Evolutionary conservation across 2,888 invertebrate genomes (phyloP).

Genomic region (Drosophila quasianomalipes): DNA sequence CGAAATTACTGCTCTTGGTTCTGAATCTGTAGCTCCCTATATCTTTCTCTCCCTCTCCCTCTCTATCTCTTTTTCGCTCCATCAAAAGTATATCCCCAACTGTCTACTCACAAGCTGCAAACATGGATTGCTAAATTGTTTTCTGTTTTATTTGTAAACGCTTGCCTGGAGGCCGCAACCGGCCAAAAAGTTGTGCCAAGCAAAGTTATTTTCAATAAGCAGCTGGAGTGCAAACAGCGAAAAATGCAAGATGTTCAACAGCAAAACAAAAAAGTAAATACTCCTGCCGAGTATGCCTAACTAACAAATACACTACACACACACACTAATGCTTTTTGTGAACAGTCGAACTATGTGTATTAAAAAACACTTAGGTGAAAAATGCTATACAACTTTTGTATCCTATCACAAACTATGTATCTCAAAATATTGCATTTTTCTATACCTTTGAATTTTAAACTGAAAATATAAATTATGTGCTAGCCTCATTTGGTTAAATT

Average conservation of each 20-base stretch:
- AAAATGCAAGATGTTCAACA: slow-evolving; percentile 38
- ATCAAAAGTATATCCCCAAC: slow-evolving; percentile 32
- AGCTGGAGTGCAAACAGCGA: slow-evolving; percentile 36
- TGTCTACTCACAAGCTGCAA: slow-evolving; percentile 36
- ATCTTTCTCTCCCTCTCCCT: slow-evolving; percentile 6
- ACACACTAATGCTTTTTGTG: not conserved
- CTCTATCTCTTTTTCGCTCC: not conserved
- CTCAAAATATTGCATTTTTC: no score
- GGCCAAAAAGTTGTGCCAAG: slow-evolving; percentile 58
- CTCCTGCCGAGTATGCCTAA: not conserved
- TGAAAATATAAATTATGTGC: no score
- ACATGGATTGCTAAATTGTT: slow-evolving; percentile 18
- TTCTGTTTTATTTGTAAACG: not conserved
- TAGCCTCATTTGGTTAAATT: no score
- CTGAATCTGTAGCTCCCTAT: slow-evolving; percentile 29
- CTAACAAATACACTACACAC: not conserved
- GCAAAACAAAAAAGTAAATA: not conserved
- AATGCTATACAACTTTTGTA: no score
- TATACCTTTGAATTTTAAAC: no score
- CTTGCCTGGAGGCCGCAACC: slow-evolving; percentile 39
- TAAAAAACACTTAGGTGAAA: no score
- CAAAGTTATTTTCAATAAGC: slow-evolving; percentile 76
- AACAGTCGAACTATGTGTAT: not conserved
- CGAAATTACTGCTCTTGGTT: slow-evolving; percentile 65
- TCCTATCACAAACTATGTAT: no score